Evolutionary conservation across 2,797 vertebrate species (phyloP).

Genomic region (Coregonus ussuriensis): DNA sequence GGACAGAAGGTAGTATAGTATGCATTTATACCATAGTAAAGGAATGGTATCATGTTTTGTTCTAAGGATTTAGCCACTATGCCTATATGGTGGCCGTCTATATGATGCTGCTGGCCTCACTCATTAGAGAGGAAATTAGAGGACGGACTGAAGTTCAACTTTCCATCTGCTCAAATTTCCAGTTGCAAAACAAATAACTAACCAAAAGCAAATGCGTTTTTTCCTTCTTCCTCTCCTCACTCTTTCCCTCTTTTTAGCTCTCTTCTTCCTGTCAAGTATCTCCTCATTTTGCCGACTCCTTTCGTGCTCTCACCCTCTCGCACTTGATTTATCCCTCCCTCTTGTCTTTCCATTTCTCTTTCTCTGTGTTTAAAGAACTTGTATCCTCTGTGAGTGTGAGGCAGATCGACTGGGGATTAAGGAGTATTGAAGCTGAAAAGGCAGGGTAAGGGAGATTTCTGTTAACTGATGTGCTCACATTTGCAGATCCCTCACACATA

Average conservation of each 20-base stretch:
- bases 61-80: too few relatives aligned
- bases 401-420: conserved; percentile 2
- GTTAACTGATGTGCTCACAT: background rate
- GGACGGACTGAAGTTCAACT: conserved; percentile 18
- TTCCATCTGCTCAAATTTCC: conserved; percentile 52
- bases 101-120: too few relatives aligned
- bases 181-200: conserved; percentile 34
- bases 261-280: background rate
- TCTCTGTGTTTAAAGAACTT: background rate
- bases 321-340: too few relatives aligned
- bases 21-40: too few relatives aligned
- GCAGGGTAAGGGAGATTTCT: background rate
- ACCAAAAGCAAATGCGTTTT: too few relatives aligned
- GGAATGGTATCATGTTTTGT: too few relatives aligned
- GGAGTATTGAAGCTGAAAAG: background rate
- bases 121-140: conserved; percentile 16
- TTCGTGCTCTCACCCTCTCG: background rate
- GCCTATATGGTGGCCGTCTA: too few relatives aligned
- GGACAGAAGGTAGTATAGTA: background rate
- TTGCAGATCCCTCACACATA: background rate
- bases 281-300: background rate
- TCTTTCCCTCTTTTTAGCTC: background rate
- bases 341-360: background rate
- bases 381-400: background rate
- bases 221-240: background rate